Evolutionary conservation across 2,888 invertebrate genomes (phyloP), one percentile per base, ranked within the genome.

Genomic region (Agrochola lota): DNA sequence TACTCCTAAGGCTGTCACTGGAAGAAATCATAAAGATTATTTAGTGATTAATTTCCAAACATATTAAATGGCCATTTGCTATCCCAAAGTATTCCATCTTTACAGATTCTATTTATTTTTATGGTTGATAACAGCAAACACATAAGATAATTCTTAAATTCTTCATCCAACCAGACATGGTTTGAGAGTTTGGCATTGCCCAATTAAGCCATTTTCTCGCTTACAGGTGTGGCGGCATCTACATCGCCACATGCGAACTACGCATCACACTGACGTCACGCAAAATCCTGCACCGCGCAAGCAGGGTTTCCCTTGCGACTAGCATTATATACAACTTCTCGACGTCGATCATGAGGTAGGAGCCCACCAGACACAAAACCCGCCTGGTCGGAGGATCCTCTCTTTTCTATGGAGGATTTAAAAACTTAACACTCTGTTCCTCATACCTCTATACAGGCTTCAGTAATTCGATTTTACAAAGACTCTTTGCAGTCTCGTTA

Each of bases 1-100:
- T 6, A 95, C 93, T 12, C 95, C 95, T 30, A 95, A 77, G 0
- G 94, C 95, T 20, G 95, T 95, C 78, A 95, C 95, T 95, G 88
- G 2, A 89, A 88, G 30, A 26, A 5, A 35, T 60, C 15, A 12
- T 62, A 40, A 8, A 57, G 17, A 20, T 30, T 23, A 20, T n/a
- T 43, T 30, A 20, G 3, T 46, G 20, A 30, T 49, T 23, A 12
- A 30, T 46, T 67, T 49, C 20, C 20, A 67, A 67, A 26, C 12
- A 26, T 12, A 67, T 26, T 7, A 46, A 1, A n/a, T 9, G 26
- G 12, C 0, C 11, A 11, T 26, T 20, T 20, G 7, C 7, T 26
- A 26, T 23, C 15, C 8, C 8, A 67, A 30, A 12, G 12, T 23
- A 20, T 64, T 26, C 11, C 12, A 46, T 26, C 20, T 46, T 26